A percentile compares a stretch with the other conserved stretches of the same genome.
Conservation (phyloP, 1,140 invertebrate species). For the Solen grandis region DNA sequence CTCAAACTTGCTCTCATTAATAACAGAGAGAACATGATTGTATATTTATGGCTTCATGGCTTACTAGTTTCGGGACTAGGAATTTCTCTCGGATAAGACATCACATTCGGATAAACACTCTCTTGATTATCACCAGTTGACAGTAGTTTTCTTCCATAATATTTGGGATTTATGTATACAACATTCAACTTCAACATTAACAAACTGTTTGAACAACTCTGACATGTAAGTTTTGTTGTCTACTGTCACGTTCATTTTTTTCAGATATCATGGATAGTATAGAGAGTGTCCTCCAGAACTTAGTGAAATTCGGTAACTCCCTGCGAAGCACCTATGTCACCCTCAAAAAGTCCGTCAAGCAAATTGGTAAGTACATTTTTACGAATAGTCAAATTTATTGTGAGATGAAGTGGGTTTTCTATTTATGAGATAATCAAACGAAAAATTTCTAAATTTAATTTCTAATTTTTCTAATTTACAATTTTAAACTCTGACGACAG, state of each 20-base stretch:
- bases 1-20: too few species aligned
- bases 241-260: too few species aligned
- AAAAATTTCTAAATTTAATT: not conserved
- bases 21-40: too few species aligned
- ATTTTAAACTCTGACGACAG: not conserved
- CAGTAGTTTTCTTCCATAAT: not conserved
- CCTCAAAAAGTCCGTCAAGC: constrained; percentile 63
- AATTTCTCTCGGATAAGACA: too few species aligned
- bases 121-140: not conserved
- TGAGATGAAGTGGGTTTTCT: not conserved
- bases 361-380: constrained; percentile 71
- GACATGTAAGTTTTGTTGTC: too few species aligned
- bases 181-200: not conserved
- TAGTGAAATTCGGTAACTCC: constrained; percentile 81
- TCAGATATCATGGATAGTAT: constrained; percentile 57
- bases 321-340: constrained; percentile 65
- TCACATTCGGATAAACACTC: too few species aligned
- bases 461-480: not conserved
- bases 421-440: not conserved
- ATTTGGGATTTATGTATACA: too few species aligned
- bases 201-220: not conserved
- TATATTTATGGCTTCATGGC: too few species aligned
- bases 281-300: constrained; percentile 40
- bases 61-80: too few species aligned
- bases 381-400: too few species aligned